Percentiles rank a stretch among this genome's conserved stretches.
phyloP scores from a whole-genome alignment of 2,888 invertebrate genomes.

The Chrysopilus asiliformis region DNA sequence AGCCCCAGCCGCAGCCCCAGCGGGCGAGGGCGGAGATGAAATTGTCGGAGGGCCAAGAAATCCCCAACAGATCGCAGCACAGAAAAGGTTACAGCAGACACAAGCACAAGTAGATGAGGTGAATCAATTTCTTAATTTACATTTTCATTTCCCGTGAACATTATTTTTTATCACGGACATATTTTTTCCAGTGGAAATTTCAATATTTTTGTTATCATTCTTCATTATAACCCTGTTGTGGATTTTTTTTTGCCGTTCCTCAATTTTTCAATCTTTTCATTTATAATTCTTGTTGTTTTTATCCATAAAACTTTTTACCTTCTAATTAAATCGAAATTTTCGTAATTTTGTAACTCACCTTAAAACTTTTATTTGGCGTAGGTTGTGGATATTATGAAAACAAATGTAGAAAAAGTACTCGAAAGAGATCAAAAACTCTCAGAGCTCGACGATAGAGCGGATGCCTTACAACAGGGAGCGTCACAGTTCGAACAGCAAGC shows the following conservation, averaged over 20 bases:
- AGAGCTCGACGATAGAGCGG: constrained; percentile 89
- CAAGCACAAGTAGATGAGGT: constrained; percentile 77
- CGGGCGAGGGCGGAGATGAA: constrained; percentile 54
- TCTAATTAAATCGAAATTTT: too few species aligned
- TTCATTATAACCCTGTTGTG: too few species aligned
- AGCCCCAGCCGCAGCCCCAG: constrained; percentile 44
- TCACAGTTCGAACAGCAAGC: constrained; percentile 96
- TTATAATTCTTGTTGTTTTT: too few species aligned
- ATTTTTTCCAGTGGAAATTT: too few species aligned
- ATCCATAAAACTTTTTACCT: too few species aligned
- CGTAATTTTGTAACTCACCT: not conserved
- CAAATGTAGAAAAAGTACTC: constrained; percentile 90
- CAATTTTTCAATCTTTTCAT: not conserved
- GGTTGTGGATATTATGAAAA: constrained; percentile 90
- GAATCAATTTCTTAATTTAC: constrained; percentile 7
- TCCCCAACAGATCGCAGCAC: constrained; percentile 72
- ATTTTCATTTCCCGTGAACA: not conserved
- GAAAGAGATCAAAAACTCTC: constrained; percentile 92
- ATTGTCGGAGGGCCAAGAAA: constrained; percentile 77
- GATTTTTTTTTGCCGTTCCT: not conserved
- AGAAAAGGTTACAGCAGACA: constrained; percentile 69
- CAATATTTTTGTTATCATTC: too few species aligned
- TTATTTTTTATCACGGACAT: too few species aligned
- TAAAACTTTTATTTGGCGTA: too few species aligned
- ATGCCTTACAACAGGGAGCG: constrained; percentile 86